Percentiles rank a stretch among this genome's conserved stretches.
Evolutionary conservation across 2,113 vertebrate species (phyloP).

Genomic region (Misgurnus mizolepis): DNA sequence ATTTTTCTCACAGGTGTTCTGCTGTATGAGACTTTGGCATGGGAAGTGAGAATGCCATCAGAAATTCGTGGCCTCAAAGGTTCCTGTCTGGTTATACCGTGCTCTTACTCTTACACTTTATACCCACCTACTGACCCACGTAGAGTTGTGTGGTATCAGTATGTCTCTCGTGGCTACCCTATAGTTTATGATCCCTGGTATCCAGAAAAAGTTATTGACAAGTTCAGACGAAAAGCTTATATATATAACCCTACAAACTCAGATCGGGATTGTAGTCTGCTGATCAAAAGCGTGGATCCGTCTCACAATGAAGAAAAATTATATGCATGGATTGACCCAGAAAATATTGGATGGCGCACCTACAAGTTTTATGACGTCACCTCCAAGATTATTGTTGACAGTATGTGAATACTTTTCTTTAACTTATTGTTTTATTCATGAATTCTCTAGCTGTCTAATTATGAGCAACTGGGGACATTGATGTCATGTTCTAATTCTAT

Average conservation of each 20-base stretch:
- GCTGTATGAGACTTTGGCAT: neutral
- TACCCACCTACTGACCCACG: conserved; percentile 36
- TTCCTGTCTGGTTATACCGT: conserved; percentile 69
- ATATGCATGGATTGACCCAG: conserved; percentile 67
- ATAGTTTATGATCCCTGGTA: too few species aligned
- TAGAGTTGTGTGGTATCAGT: conserved; percentile 57
- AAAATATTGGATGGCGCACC: conserved; percentile 53
- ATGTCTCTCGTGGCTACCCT: too few species aligned
- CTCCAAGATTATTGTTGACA: conserved; percentile 52
- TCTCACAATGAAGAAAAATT: conserved; percentile 53
- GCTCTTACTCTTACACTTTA: conserved; percentile 50
- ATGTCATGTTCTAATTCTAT: neutral
- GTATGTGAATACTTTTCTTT: conserved; percentile 49
- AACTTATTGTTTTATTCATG: too few species aligned
- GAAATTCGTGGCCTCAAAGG: conserved; percentile 47
- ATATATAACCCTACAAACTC: too few species aligned
- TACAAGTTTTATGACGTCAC: conserved; percentile 1
- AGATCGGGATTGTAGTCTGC: too few species aligned
- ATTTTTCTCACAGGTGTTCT: conserved; percentile 46
- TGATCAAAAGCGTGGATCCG: conserved; percentile 28
- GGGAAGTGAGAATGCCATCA: conserved; percentile 52
- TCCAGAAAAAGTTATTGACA: too few species aligned
- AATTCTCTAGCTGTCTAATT: too few species aligned
- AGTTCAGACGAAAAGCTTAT: too few species aligned
- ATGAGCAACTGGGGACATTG: too few species aligned